Conservation (phyloP, 2,797 vertebrate genomes). For the Pyrocephalus nanus region DNA sequence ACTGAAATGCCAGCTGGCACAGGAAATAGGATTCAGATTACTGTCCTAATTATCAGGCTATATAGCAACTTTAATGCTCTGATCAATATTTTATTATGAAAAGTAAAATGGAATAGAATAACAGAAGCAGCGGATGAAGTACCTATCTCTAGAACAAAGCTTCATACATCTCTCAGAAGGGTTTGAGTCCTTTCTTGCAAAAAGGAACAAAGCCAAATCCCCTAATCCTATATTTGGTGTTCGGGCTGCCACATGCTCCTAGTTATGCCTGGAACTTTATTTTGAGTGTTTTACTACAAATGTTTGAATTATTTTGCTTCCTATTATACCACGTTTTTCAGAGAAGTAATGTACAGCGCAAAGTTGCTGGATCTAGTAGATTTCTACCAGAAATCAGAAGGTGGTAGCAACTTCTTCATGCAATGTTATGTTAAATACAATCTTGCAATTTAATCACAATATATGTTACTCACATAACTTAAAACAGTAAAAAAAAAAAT, state of each 20-base stretch:
- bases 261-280: not conserved
- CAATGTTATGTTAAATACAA: not conserved
- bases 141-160: not conserved
- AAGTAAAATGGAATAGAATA: not conserved
- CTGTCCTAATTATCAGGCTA: slow-evolving; percentile 27
- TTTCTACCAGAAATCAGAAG: not conserved
- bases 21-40: not conserved
- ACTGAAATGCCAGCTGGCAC: slow-evolving; percentile 4
- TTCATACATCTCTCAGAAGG: not conserved
- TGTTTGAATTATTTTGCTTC: not conserved
- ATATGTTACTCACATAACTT: not conserved
- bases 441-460: not conserved
- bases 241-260: not conserved
- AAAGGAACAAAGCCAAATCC: not conserved
- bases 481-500: not conserved
- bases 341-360: not conserved
- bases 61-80: slow-evolving; percentile 7
- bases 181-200: not conserved
- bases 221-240: not conserved
- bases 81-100: slow-evolving; percentile 55
- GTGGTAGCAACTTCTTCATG: not conserved
- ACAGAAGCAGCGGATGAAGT: not conserved
- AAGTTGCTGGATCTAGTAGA: not conserved
- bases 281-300: not conserved
- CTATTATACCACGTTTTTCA: not conserved